Conservation (phyloP, 2,888 invertebrate genomes). For the Noctua comes region DNA sequence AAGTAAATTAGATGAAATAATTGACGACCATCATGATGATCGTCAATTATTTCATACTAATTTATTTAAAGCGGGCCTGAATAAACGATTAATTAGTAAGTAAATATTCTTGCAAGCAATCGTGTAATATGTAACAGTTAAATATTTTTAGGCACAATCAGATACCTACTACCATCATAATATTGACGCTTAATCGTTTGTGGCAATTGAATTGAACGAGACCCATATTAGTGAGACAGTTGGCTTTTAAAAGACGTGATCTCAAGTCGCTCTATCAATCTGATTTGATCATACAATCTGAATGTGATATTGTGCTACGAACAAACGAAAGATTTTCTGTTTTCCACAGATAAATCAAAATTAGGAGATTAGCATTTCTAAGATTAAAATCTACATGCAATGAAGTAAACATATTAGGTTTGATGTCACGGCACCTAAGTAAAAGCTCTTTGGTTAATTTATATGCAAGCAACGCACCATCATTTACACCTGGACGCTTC, state of each 20-base stretch:
- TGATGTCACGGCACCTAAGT: slow-evolving; percentile 53
- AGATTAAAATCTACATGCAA: slow-evolving; percentile 7
- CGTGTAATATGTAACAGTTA: neutral
- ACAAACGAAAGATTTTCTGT: neutral
- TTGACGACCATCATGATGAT: no score
- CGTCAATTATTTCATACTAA: neutral
- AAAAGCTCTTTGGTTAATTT: slow-evolving; percentile 62
- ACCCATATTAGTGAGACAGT: neutral
- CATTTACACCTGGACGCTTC: slow-evolving; percentile 53
- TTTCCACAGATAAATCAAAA: neutral
- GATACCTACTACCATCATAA: neutral
- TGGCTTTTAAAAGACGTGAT: neutral
- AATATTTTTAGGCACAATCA: neutral
- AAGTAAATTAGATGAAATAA: no score
- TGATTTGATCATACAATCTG: neutral
- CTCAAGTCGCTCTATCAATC: neutral
- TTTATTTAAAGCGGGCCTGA: neutral
- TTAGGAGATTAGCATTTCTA: neutral
- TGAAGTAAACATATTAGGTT: slow-evolving; percentile 17
- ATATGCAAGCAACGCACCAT: slow-evolving; percentile 62
- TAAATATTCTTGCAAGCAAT: neutral
- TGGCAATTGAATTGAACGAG: neutral
- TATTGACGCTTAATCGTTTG: slow-evolving; percentile 7
- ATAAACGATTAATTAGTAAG: neutral
- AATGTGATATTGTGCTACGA: neutral